Conservation (phyloP, 2,888 invertebrate species). For the Crioceris asparagi region DNA sequence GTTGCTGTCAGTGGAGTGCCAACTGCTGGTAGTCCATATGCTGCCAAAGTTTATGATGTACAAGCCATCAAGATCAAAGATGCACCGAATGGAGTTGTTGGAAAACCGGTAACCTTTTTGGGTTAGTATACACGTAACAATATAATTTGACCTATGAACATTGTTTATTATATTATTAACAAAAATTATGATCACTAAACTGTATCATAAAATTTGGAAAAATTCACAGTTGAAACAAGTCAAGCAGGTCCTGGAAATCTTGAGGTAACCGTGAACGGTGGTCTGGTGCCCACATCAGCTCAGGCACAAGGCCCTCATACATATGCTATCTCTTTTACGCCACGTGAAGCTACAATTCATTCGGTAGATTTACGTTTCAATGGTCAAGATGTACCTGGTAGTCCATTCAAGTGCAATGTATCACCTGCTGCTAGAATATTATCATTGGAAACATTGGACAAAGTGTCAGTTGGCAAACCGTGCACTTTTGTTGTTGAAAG, state of each 20-base stretch:
- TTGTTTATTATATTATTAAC: not conserved
- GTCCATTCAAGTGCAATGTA: constrained; percentile 71
- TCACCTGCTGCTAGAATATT: constrained; percentile 77
- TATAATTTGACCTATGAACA: not conserved
- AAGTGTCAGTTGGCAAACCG: constrained; percentile 75
- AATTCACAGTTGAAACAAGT: constrained; percentile 77
- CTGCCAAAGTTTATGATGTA: constrained; percentile 91
- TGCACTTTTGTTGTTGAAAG: constrained; percentile 84
- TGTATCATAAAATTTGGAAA: not conserved
- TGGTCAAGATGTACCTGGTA: constrained; percentile 88
- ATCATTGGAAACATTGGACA: constrained; percentile 75
- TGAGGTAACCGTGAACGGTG: constrained; percentile 97
- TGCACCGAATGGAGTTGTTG: constrained; percentile 76
- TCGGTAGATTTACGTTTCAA: constrained; percentile 94
- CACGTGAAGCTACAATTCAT: constrained; percentile 81
- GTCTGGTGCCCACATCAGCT: constrained; percentile 91
- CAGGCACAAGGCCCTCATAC: constrained; percentile 94
- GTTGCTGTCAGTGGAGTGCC: constrained; percentile 73
- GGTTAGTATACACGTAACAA: constrained; percentile 42
- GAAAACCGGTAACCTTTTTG: constrained; percentile 83
- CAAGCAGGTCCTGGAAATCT: constrained; percentile 97
- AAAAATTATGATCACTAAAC: not conserved
- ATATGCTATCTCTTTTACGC: constrained; percentile 95
- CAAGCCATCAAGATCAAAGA: constrained; percentile 90
- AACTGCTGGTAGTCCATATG: constrained; percentile 87